A percentile compares a stretch with the other conserved stretches of the same genome.
These are phyloP conservation scores for Euspilapteryx auroguttella DNA, from an alignment of 2,888 invertebrate genomes.

Conservation along the genomic window DNA sequence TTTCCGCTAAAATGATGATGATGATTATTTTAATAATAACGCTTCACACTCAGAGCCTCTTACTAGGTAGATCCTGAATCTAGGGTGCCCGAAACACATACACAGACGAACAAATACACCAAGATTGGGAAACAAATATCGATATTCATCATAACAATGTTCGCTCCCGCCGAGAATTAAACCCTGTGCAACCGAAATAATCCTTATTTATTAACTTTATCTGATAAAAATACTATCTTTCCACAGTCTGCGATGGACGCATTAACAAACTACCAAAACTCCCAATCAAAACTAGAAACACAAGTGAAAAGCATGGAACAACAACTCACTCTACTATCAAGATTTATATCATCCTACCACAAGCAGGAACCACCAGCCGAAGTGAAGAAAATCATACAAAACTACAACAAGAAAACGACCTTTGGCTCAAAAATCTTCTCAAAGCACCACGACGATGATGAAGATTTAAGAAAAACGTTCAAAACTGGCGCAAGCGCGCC, in stretches of 20 bases:
- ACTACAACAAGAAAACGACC: constrained; percentile 37
- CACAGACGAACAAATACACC: too few species aligned
- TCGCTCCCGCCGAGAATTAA: too few species aligned
- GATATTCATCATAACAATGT: too few species aligned
- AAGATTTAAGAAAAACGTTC: constrained; percentile 29
- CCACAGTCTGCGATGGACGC: constrained; percentile 70
- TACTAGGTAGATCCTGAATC: too few species aligned
- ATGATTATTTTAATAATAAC: too few species aligned
- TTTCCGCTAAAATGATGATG: too few species aligned
- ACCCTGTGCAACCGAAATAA: too few species aligned
- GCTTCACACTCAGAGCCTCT: too few species aligned
- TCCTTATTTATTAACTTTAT: too few species aligned
- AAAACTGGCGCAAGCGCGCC: constrained; percentile 42
- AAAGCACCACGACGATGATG: constrained; percentile 35
- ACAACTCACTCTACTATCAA: constrained; percentile 71
- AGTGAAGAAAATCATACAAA: constrained; percentile 72
- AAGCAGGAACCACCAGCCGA: constrained; percentile 73
- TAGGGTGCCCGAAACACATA: too few species aligned
- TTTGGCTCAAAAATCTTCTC: constrained; percentile 48
- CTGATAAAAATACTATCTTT: too few species aligned
- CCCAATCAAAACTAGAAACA: constrained; percentile 67
- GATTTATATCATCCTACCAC: constrained; percentile 70
- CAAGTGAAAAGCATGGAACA: constrained; percentile 75
- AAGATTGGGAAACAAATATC: too few species aligned
- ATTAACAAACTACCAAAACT: constrained; percentile 64